Conservation (phyloP, 2,113 vertebrate genomes). For the Cepphus grylle region DNA sequence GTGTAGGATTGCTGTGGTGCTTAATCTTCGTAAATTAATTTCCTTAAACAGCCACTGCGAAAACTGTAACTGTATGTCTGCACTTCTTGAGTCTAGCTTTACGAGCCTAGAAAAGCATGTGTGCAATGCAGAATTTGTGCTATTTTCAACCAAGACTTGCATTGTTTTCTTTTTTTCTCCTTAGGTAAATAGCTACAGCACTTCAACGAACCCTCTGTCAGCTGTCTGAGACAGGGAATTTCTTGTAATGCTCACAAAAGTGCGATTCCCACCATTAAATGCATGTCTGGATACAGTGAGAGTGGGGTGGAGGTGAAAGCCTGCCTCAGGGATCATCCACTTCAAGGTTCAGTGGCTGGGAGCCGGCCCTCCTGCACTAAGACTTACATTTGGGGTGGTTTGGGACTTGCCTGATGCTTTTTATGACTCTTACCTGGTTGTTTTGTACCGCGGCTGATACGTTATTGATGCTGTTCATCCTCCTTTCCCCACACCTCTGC, state of each 20-base stretch:
- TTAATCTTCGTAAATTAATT: neutral
- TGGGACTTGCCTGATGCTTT: neutral
- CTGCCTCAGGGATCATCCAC: rapidly evolving
- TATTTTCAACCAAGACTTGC: neutral
- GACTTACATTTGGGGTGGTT: rapidly evolving
- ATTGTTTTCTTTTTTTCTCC: neutral
- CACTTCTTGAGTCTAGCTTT: neutral
- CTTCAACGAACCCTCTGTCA: neutral
- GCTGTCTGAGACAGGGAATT: neutral
- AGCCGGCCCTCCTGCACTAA: neutral
- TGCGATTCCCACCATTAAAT: rapidly evolving
- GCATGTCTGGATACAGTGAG: rapidly evolving
- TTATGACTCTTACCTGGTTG: neutral
- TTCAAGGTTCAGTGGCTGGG: rapidly evolving
- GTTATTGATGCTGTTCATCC: neutral
- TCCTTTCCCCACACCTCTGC: slow-evolving; percentile 33
- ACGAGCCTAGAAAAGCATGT: neutral
- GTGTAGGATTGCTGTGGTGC: neutral
- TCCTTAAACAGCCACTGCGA: neutral
- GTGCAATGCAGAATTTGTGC: neutral
- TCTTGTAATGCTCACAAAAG: rapidly evolving
- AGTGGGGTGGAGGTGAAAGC: neutral
- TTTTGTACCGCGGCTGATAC: neutral
- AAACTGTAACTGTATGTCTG: neutral
- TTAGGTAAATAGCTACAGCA: neutral